Conservation (phyloP, 2,888 invertebrate species). For the Lasioglossum oenotherae region DNA sequence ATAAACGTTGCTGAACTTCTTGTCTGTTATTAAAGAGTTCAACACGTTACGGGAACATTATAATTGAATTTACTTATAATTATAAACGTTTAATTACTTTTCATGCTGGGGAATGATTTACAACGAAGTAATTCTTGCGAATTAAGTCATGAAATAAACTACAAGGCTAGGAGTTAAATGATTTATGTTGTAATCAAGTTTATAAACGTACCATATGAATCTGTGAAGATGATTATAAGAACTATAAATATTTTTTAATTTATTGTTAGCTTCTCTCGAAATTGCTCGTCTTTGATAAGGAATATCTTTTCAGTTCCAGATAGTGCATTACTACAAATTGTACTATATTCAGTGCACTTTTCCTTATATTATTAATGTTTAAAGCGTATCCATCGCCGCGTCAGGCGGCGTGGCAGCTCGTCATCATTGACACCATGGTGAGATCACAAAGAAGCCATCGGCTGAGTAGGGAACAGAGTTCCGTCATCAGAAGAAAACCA, state of each 20-base stretch:
- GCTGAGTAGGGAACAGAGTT: neutral
- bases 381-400: too few relatives aligned
- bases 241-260: neutral
- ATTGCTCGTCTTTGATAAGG: too few relatives aligned
- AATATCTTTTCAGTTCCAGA: too few relatives aligned
- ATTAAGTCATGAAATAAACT: neutral
- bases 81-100: neutral
- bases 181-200: neutral
- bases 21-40: neutral
- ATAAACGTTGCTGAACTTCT: neutral
- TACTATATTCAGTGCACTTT: too few relatives aligned
- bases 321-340: too few relatives aligned
- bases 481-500: slow-evolving; percentile 32
- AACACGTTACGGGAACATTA: neutral
- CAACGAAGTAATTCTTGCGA: neutral
- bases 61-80: neutral
- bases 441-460: slow-evolving; percentile 8
- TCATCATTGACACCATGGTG: neutral
- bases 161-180: neutral
- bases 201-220: neutral
- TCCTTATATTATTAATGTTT: too few relatives aligned
- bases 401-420: neutral
- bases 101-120: neutral
- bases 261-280: neutral
- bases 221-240: neutral